Percentiles rank a stretch among this genome's conserved stretches.
phyloP scores from a whole-genome alignment of 2,888 invertebrate species.

The Synergus gifuensis region DNA sequence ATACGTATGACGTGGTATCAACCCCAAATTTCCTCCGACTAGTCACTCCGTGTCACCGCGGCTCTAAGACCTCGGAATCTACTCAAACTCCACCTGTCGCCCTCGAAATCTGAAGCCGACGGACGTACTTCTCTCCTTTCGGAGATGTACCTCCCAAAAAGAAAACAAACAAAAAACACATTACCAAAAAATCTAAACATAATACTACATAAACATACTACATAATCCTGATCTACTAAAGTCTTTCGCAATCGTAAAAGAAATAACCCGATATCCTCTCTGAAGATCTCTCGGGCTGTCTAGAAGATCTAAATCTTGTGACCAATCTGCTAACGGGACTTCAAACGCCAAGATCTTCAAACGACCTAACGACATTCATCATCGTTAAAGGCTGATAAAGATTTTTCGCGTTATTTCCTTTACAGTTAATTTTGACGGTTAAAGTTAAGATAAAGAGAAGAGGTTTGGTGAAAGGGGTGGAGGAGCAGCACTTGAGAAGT shows the following conservation, averaged over 20 bases:
- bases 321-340: conserved; percentile 10
- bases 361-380: conserved; percentile 46
- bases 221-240: background rate
- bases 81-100: conserved; percentile 71
- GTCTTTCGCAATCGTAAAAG: background rate
- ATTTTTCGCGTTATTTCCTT: conserved; percentile 19
- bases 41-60: conserved; percentile 72
- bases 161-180: background rate
- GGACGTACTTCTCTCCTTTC: conserved; percentile 12
- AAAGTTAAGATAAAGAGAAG: conserved; percentile 43
- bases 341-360: conserved; percentile 27
- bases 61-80: conserved; percentile 74
- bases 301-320: conserved; percentile 1
- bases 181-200: too few species aligned
- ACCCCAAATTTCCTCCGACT: conserved; percentile 74
- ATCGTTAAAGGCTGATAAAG: conserved; percentile 16
- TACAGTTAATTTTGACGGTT: conserved; percentile 43
- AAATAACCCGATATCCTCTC: background rate
- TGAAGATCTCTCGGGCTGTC: background rate
- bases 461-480: conserved; percentile 35
- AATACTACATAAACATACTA: background rate
- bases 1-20: conserved; percentile 77
- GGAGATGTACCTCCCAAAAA: background rate
- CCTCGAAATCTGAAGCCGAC: conserved; percentile 49
- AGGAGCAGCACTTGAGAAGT: conserved; percentile 58